phyloP scores from a whole-genome alignment of 2,888 invertebrate species.

The Graphium colonna region DNA sequence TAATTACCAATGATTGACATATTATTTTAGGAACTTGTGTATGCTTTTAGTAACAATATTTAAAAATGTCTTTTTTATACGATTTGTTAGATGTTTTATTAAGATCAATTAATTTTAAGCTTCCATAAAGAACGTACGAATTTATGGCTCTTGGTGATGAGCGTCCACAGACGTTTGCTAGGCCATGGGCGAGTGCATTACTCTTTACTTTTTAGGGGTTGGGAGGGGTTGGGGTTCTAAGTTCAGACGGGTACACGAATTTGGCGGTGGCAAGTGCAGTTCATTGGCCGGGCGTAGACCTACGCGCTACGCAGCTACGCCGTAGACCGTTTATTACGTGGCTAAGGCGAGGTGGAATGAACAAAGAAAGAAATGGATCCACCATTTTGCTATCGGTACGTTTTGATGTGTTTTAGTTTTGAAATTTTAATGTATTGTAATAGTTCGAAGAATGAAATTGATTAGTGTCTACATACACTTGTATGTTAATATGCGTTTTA shows the following conservation, averaged over 20 bases:
- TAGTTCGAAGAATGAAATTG: not conserved
- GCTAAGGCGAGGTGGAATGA: slow-evolving; percentile 14
- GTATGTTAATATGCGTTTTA: no score
- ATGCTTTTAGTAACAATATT: no score
- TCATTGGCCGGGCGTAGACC: slow-evolving; percentile 71
- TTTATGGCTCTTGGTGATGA: no score
- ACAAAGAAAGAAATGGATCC: slow-evolving; percentile 6
- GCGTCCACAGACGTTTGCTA: slow-evolving; percentile 22
- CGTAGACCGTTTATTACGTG: slow-evolving; percentile 49
- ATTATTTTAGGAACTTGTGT: no score
- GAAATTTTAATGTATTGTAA: no score
- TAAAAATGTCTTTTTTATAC: no score
- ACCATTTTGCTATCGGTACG: no score
- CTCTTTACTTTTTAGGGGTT: slow-evolving; percentile 48
- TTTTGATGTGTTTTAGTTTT: slow-evolving; percentile 2
- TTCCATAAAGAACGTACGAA: no score
- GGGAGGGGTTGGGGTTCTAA: slow-evolving; percentile 46
- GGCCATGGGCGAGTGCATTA: slow-evolving; percentile 45
- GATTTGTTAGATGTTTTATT: no score
- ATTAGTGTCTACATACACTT: no score
- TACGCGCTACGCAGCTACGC: slow-evolving; percentile 72
- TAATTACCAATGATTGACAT: no score
- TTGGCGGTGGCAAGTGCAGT: slow-evolving; percentile 57
- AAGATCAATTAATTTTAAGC: no score
- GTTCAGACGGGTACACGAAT: slow-evolving; percentile 64